Conservation (phyloP, 2,797 vertebrate genomes). For the Nannoperca obscura region DNA sequence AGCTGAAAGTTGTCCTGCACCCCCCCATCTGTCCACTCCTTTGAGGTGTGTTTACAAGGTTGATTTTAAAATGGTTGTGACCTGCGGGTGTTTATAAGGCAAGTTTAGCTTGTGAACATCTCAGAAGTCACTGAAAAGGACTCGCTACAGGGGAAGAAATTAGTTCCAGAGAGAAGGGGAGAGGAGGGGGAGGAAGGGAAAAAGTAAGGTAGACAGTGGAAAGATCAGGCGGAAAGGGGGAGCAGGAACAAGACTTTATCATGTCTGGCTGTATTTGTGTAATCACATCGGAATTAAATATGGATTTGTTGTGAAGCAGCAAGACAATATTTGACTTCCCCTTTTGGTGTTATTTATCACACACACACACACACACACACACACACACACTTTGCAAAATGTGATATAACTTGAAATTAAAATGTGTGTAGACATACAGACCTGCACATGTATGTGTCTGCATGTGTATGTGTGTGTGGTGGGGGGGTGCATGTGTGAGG, state of each 20-base stretch:
- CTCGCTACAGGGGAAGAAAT: slow-evolving; percentile 41
- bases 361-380: too few relatives aligned
- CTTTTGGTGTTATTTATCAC: not conserved
- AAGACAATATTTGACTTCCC: not conserved
- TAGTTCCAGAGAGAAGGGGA: slow-evolving; percentile 46
- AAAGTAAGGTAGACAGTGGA: not conserved
- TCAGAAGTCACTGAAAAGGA: slow-evolving; percentile 52
- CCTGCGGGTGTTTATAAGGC: slow-evolving; percentile 68
- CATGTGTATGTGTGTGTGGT: not conserved
- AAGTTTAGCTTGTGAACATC: slow-evolving; percentile 60
- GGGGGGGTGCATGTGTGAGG: not conserved
- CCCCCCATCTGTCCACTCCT: slow-evolving; percentile 22
- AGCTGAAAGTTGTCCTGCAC: slow-evolving; percentile 31
- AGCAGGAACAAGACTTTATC: not conserved
- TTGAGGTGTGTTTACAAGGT: slow-evolving; percentile 64
- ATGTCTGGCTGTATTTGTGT: slow-evolving; percentile 4
- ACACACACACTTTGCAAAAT: not conserved
- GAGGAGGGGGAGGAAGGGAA: slow-evolving; percentile 19
- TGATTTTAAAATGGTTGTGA: slow-evolving; percentile 68
- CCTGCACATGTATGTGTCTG: not conserved
- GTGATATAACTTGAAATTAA: slow-evolving; percentile 10
- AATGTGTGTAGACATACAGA: slow-evolving; percentile 7
- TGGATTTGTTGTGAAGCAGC: slow-evolving; percentile 13
- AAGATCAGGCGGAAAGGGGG: slow-evolving; percentile 15
- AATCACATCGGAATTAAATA: slow-evolving; percentile 20